phyloP scores from a whole-genome alignment of 2,797 vertebrate species.

The Ptychadena robeensis region DNA sequence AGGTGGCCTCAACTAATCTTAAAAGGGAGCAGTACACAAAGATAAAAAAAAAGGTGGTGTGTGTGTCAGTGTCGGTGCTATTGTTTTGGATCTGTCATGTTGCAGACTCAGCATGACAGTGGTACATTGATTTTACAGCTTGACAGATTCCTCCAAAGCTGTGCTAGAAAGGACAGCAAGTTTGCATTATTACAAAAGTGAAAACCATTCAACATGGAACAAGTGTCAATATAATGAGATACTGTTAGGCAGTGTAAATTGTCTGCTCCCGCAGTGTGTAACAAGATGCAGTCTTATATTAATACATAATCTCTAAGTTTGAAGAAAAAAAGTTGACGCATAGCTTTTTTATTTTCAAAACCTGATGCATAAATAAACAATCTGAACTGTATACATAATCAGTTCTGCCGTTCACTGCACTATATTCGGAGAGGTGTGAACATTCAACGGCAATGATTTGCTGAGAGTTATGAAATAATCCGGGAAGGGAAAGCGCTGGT shows the following conservation, averaged over 20 bases:
- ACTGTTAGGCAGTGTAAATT: slow-evolving; percentile 3
- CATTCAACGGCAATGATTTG: not conserved
- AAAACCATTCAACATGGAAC: slow-evolving; percentile 24
- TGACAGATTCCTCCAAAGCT: slow-evolving; percentile 42
- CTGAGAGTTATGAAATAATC: not conserved
- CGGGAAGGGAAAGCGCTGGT: too few species aligned
- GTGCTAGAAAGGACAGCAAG: slow-evolving; percentile 24
- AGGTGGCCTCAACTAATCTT: slow-evolving; percentile 68
- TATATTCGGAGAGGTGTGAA: not conserved
- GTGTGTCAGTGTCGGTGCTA: slow-evolving; percentile 18
- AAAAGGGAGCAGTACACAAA: slow-evolving; percentile 71
- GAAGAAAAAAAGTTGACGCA: not conserved
- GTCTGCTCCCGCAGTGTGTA: slow-evolving; percentile 2
- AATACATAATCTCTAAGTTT: not conserved
- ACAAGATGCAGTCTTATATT: slow-evolving; percentile 3
- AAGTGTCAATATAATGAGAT: slow-evolving; percentile 7
- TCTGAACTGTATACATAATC: not conserved
- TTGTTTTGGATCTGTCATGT: slow-evolving; percentile 20
- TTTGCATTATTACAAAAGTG: slow-evolving; percentile 37
- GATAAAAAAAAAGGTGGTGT: slow-evolving; percentile 69
- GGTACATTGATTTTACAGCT: slow-evolving; percentile 55
- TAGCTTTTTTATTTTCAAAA: not conserved
- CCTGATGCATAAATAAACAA: not conserved
- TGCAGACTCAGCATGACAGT: slow-evolving; percentile 42
- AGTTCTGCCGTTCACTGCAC: not conserved